Base-by-base conservation (phyloP, 2,113 vertebrate species). In the Malurus elegans region DNA sequence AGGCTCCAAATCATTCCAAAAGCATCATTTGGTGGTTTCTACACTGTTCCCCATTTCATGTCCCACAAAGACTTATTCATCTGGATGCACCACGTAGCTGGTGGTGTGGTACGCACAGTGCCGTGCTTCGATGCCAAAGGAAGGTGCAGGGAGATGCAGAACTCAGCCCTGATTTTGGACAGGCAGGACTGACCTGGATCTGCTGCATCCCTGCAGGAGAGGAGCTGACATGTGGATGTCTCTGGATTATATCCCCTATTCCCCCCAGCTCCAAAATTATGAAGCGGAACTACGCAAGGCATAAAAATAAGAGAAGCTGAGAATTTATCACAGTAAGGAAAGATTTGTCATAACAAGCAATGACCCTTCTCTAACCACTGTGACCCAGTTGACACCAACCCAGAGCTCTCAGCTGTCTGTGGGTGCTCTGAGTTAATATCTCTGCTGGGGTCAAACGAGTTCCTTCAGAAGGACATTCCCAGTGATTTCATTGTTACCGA, bases 341-440 rank as follows among this genome's bases (percentile, higher is more conserved):
- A 66, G 18, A 53, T 38, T 65, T 76, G 8, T 12, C 31, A 17
- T n/a, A 64, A 47, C 42, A 62, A 85, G 57, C 19, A 90, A 73
- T 17, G 28, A 26, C 5, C 16, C 51, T 24, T 73, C 24, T 58
- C 38, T n/a, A 79, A 58, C 12, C 87, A 16, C 9, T 0, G 0
- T 36, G 18, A 71, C 48, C 44, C 71, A 40, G 72, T 48, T 82
- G 61, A 70, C 32, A 70, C 29, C 47, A 62, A 16, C 9, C 25
- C 47, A 57, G 32, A 42, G 32, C 12, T 85, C 31, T 50, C 67
- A 69, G 79, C 25, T 44, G 19, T 48, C 29, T 79, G 47, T 38
- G 45, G 31, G 28, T 83, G 34, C 44, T 44, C 79, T 69, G 45
- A 70, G 45, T 38, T 61, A 45, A 15, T 16, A 16, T 20, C 34